These are phyloP conservation scores for Drosophila virilis DNA, from an alignment of 1,140 invertebrate genomes.

Conservation along the genomic window DNA sequence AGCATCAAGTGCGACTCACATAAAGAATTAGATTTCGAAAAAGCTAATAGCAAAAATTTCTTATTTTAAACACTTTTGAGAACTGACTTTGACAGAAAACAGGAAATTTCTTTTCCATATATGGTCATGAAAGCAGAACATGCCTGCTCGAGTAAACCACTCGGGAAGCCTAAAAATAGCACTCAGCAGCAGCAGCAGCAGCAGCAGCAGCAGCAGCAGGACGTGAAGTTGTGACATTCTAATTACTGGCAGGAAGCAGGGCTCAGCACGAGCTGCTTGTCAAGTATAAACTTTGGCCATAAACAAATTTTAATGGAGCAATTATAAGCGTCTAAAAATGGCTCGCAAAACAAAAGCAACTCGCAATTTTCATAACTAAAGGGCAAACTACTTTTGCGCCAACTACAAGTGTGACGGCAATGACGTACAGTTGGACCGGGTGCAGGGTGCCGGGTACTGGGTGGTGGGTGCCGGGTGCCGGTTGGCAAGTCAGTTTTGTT, in stretches of 20 bases:
- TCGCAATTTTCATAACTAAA: conserved; percentile 68
- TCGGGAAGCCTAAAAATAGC: conserved; percentile 48
- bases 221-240: conserved; percentile 64
- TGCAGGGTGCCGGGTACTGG: too few relatives aligned
- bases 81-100: too few relatives aligned
- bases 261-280: conserved; percentile 49
- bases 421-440: too few relatives aligned
- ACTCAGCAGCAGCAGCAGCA: conserved; percentile 1
- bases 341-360: conserved; percentile 54
- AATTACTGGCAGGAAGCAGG: conserved; percentile 53
- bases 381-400: conserved; percentile 66
- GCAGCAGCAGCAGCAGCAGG: not conserved
- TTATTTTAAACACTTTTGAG: too few relatives aligned
- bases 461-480: not conserved
- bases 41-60: too few relatives aligned
- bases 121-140: not conserved
- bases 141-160: conserved; percentile 19
- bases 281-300: conserved; percentile 71
- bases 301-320: conserved; percentile 83
- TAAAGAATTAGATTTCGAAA: too few relatives aligned
- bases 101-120: too few relatives aligned
- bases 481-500: not conserved
- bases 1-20: too few relatives aligned
- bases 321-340: conserved; percentile 77
- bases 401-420: conserved; percentile 28